Conservation (phyloP, 2,888 invertebrate species). For the Sicus ferrugineus region DNA sequence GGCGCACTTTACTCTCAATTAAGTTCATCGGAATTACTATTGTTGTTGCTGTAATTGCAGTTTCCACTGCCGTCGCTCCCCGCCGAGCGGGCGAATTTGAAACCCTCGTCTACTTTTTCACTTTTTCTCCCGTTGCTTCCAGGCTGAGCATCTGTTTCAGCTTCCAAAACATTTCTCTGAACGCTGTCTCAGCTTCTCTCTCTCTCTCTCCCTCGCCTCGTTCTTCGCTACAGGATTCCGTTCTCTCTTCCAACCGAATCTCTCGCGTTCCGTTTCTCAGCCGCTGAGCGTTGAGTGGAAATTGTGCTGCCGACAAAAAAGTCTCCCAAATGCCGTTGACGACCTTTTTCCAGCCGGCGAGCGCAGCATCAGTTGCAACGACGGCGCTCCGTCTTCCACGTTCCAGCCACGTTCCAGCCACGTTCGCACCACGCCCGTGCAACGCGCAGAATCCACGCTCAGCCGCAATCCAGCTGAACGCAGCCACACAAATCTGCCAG, state of each 20-base stretch:
- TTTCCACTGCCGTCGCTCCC: background rate
- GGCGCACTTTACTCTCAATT: conserved; percentile 21
- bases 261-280: background rate
- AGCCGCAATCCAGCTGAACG: conserved; percentile 13
- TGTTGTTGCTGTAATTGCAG: background rate
- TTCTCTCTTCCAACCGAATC: background rate
- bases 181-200: conserved; percentile 22
- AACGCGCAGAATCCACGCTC: conserved; percentile 48
- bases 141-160: conserved; percentile 46
- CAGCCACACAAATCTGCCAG: background rate
- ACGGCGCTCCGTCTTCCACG: conserved; percentile 33
- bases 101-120: background rate
- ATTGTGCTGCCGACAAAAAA: too few species aligned
- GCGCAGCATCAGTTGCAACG: background rate
- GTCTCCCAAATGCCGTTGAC: too few species aligned
- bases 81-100: conserved; percentile 16
- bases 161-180: too few species aligned
- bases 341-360: background rate
- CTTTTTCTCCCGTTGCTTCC: background rate
- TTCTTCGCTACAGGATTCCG: background rate
- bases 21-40: conserved; percentile 15
- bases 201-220: background rate
- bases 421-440: conserved; percentile 53
- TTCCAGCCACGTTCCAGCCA: conserved; percentile 19
- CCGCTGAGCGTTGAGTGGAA: background rate